A percentile compares a stretch with the other conserved stretches of the same genome.
Conservation (phyloP, 1,140 invertebrate species). For the Drosophila arawakana region DNA sequence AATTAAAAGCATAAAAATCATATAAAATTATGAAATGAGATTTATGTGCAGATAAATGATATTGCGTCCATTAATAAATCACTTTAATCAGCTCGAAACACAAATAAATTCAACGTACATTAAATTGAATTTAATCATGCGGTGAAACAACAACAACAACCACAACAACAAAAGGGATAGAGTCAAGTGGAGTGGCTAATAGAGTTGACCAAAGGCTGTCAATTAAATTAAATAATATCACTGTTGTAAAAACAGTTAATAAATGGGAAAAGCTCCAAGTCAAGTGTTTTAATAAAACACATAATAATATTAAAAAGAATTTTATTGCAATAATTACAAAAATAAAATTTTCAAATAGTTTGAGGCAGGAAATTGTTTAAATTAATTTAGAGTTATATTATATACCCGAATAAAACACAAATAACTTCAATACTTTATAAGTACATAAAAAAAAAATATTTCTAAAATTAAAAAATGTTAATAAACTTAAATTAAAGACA, state of each 20-base stretch:
- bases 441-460: too few relatives aligned
- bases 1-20: constrained; percentile 31
- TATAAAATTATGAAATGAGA: constrained; percentile 46
- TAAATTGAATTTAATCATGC: constrained; percentile 66
- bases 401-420: too few relatives aligned
- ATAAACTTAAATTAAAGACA: too few relatives aligned
- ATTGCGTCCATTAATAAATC: constrained; percentile 64
- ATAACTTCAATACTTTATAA: too few relatives aligned
- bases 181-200: constrained; percentile 26
- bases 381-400: too few relatives aligned
- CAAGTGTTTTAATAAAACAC: neutral
- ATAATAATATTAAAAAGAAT: neutral
- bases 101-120: constrained; percentile 44
- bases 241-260: constrained; percentile 26
- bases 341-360: too few relatives aligned
- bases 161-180: neutral
- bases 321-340: neutral
- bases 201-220: constrained; percentile 27
- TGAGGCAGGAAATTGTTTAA: too few relatives aligned
- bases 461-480: too few relatives aligned
- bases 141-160: constrained; percentile 5
- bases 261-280: constrained; percentile 1
- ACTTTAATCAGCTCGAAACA: constrained; percentile 47
- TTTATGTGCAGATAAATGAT: constrained; percentile 65
- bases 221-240: constrained; percentile 33